Evolutionary conservation across 2,888 invertebrate species (phyloP).

Genomic region (Itoplectis maculator): DNA sequence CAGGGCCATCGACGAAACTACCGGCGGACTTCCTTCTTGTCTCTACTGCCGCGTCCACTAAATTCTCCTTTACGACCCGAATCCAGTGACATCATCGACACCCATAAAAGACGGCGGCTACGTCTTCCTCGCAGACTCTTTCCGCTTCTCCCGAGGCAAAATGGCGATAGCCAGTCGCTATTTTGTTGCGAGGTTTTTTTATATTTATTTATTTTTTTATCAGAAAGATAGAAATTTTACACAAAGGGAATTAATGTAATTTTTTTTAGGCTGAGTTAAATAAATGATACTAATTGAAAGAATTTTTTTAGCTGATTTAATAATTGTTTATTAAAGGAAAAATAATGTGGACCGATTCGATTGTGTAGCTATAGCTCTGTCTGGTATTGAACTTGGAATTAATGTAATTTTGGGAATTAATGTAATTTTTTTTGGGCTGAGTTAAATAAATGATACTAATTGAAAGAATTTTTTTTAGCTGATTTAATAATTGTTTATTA

Average conservation of each 20-base stretch:
- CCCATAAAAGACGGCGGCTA: slow-evolving; percentile 73
- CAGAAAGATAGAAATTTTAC: background rate
- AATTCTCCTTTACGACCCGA: slow-evolving; percentile 77
- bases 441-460: no score
- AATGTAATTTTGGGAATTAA: no score
- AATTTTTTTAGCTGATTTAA: background rate
- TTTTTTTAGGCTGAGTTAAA: no score
- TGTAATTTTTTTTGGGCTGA: no score
- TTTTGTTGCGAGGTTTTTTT: background rate
- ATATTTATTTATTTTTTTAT: background rate
- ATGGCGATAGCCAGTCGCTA: background rate
- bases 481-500: background rate
- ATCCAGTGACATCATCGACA: slow-evolving; percentile 79
- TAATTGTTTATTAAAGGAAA: background rate
- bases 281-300: background rate
- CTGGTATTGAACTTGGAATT: background rate
- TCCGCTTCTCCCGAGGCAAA: background rate
- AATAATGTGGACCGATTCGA: background rate
- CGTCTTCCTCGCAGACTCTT: background rate
- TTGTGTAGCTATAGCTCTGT: background rate
- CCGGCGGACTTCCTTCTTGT: slow-evolving; percentile 10
- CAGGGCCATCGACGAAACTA: slow-evolving; percentile 6
- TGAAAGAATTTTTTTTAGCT: background rate
- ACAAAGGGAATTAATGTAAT: background rate
- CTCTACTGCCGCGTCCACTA: slow-evolving; percentile 59